Evolutionary conservation across 2,113 vertebrate species (phyloP).

Genomic region (Triplophysa tibetana): DNA sequence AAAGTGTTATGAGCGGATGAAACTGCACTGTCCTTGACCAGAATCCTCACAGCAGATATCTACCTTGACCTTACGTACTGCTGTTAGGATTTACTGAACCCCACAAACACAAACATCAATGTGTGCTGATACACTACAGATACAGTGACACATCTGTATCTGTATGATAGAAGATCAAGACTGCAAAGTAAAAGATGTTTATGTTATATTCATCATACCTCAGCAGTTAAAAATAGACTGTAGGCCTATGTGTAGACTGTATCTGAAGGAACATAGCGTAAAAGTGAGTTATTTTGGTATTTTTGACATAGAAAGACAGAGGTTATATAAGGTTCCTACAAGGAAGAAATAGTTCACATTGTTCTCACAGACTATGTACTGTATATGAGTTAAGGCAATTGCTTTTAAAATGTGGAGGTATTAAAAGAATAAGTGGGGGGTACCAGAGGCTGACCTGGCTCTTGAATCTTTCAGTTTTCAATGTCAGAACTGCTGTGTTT

Average conservation of each 20-base stretch:
- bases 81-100: slow-evolving; percentile 17
- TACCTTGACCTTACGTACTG: background rate
- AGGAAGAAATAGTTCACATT: background rate
- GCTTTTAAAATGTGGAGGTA: too few species aligned
- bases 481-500: too few species aligned
- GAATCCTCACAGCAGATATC: slow-evolving; percentile 13
- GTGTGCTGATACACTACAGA: background rate
- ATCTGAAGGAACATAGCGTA: slow-evolving; percentile 13
- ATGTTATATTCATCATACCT: slow-evolving; percentile 5
- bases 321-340: background rate
- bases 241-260: background rate
- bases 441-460: too few species aligned
- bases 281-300: slow-evolving; percentile 31
- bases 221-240: background rate
- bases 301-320: background rate
- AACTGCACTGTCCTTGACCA: slow-evolving; percentile 59
- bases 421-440: too few species aligned
- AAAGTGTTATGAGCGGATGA: slow-evolving; percentile 19
- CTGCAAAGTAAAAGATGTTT: background rate
- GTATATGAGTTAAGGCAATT: too few species aligned
- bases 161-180: background rate
- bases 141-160: background rate
- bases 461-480: too few species aligned
- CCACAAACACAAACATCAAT: slow-evolving; percentile 24
- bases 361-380: background rate